Evolutionary conservation across 2,888 invertebrate genomes (phyloP).

Genomic region (Polia nebulosa): DNA sequence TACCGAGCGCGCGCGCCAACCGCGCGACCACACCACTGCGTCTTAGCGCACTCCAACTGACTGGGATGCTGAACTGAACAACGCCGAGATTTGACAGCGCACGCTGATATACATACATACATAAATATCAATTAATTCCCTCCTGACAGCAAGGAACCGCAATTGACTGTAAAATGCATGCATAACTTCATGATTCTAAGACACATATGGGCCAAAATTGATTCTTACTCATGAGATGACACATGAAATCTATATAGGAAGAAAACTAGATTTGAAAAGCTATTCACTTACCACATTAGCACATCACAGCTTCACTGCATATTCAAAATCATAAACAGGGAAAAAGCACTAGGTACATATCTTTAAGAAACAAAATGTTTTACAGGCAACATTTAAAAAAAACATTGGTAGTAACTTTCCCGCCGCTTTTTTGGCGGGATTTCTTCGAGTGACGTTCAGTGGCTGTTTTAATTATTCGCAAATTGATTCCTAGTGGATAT

Average conservation of each 20-base stretch:
- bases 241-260: background rate
- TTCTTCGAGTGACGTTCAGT: too few relatives aligned
- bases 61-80: slow-evolving; percentile 66
- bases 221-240: background rate
- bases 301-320: background rate
- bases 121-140: slow-evolving; percentile 87
- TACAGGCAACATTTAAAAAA: too few relatives aligned
- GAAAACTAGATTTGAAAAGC: background rate
- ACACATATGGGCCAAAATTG: background rate
- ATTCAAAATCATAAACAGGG: background rate
- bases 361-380: too few relatives aligned
- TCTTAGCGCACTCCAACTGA: slow-evolving; percentile 73
- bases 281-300: background rate
- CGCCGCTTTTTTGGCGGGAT: too few relatives aligned
- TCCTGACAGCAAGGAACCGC: slow-evolving; percentile 70
- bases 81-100: slow-evolving; percentile 76
- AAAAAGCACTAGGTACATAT: too few relatives aligned
- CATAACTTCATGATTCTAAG: slow-evolving; percentile 14
- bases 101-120: slow-evolving; percentile 75
- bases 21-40: slow-evolving; percentile 56
- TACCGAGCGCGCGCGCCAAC: slow-evolving; percentile 45
- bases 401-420: too few relatives aligned
- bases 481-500: too few relatives aligned
- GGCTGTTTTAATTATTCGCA: too few relatives aligned
- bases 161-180: slow-evolving; percentile 50